Base-by-base conservation (phyloP, 2,888 invertebrate genomes). In the Scaptomyza reducta region DNA sequence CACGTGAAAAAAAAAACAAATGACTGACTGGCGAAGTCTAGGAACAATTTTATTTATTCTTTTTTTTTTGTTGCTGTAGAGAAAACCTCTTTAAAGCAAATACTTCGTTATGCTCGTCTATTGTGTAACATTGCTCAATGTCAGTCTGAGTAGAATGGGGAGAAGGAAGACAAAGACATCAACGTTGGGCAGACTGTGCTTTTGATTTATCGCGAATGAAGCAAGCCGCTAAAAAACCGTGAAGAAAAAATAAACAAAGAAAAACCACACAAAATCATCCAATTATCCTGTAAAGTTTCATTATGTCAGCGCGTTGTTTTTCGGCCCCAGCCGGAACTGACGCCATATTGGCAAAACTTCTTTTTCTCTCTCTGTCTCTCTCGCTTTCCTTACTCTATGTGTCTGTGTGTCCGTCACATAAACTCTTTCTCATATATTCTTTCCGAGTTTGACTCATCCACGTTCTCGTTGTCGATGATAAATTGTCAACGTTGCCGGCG, bases 221-320 rank as follows among this genome's bases (percentile, higher is more conserved):
- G 64, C 42, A 53, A 62, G 64, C 40, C 49, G 55, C 58, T 45
- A 55, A 51, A 54, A 58, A 53, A 50, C 42, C 29, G 59, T 22
- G 45, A 1, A 10, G 10, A 40, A 11, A 25, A 14, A 22, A 53
- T 31, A 56, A 18, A 62, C n/a, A n/a, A 41, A 38, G 41, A 44
- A 47, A 47, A 40, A 29, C 46, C 66, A 73, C 64, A 72, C 74
- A 68, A 74, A 83, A 70, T 77, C 85, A 75, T 88, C 89, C 89
- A 88, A 88, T 88, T 88, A 88, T 83, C 56, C 80, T 74, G 85
- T 77, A 87, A 81, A 81, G 77, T 79, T 89, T 87, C 81, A 85
- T 82, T 88, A 81, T 87, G 79, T 80, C 70, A 75, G 64, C 79
- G 70, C 68, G 66, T 57, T 67, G 67, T 74, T 80, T 77, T 77